Evolutionary conservation across 2,888 invertebrate species (phyloP), one percentile per base, ranked within the genome.

Genomic region (Marronus borbonicus): DNA sequence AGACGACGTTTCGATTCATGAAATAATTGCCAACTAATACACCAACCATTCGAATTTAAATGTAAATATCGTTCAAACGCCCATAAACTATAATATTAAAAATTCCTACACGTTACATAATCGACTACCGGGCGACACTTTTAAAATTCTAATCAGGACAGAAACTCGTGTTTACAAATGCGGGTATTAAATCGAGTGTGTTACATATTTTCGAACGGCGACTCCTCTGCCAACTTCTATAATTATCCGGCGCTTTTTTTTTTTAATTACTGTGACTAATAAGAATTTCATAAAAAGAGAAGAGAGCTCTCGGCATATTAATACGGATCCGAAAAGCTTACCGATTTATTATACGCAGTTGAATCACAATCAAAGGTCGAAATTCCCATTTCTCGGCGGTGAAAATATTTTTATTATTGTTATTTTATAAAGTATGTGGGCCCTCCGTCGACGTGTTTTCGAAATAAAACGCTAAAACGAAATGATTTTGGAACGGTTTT

Each of bases 231-330:
- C 72, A 74, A 74, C 72, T 60, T 74, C 72, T 74, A 74, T 60
- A 60, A 74, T 60, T 74, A 74, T 39, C 60, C 17, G 72, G 44
- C 60, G 58, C 44, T 72, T 60, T 74, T 72, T 72, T 39, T 72
- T 70, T 72, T 60, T 74, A 74, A 74, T 74, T 74, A 74, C 72
- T 74, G 60, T 60, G 72, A 60, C 60, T 36, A 60, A 74, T 74
- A 60, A 24, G 10, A 39, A 60, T 60, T 24, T 74, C 39, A 58
- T 52, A 60, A 60, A 74, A 74, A 74, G 5, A 36, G 24, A 36
- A 7, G 5, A 36, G 31, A 69, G 50, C 14, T 10, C 28, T 28
- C 72, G 55, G 17, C 24, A 39, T 10, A 44, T 60, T 58, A 60
- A 74, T 60, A 62, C 14, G 44, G 44, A 36, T 44, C 20, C 17